These are phyloP conservation scores for Nematopogon swammerdamellus DNA, from an alignment of 2,888 invertebrate species.

Conservation along the genomic window DNA sequence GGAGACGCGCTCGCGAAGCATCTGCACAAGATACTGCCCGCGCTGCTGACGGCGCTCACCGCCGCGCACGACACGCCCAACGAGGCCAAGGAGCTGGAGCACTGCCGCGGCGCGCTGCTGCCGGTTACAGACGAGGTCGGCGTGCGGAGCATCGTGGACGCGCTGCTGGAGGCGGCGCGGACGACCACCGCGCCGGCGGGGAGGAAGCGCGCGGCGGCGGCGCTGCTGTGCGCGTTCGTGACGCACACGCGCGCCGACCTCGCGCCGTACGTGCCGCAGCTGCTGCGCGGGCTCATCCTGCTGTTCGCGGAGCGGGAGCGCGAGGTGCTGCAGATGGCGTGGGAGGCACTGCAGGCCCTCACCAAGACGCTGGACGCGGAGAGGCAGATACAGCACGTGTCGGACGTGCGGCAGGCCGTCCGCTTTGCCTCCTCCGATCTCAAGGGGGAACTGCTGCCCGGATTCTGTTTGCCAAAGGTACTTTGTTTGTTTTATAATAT, in stretches of 20 bases:
- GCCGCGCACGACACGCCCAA: conserved; percentile 63
- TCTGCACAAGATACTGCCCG: conserved; percentile 88
- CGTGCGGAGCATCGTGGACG: conserved; percentile 83
- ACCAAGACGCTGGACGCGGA: conserved; percentile 83
- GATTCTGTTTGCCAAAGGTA: conserved; percentile 89
- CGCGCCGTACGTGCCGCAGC: conserved; percentile 80
- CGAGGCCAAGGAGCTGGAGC: conserved; percentile 76
- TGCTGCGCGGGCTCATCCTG: conserved; percentile 82
- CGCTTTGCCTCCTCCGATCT: conserved; percentile 84
- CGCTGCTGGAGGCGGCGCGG: conserved; percentile 73
- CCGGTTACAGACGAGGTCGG: conserved; percentile 88
- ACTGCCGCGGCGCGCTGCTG: conserved; percentile 90
- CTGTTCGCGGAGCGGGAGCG: conserved; percentile 80
- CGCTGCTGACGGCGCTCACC: conserved; percentile 74
- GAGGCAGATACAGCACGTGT: conserved; percentile 81
- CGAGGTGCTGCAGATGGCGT: conserved; percentile 78
- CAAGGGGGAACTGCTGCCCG: conserved; percentile 79
- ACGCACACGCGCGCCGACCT: conserved; percentile 86
- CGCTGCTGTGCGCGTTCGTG: conserved; percentile 88
- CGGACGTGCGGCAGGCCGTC: conserved; percentile 91
- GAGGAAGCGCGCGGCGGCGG: conserved; percentile 75
- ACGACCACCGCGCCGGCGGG: conserved; percentile 45
- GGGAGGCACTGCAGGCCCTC: conserved; percentile 89
- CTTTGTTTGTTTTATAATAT: no score
- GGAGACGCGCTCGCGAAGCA: conserved; percentile 90